Percentiles rank a stretch among this genome's conserved stretches.
These are phyloP conservation scores for Danio kyathit DNA, from an alignment of 2,797 vertebrate genomes.

Conservation along the genomic window DNA sequence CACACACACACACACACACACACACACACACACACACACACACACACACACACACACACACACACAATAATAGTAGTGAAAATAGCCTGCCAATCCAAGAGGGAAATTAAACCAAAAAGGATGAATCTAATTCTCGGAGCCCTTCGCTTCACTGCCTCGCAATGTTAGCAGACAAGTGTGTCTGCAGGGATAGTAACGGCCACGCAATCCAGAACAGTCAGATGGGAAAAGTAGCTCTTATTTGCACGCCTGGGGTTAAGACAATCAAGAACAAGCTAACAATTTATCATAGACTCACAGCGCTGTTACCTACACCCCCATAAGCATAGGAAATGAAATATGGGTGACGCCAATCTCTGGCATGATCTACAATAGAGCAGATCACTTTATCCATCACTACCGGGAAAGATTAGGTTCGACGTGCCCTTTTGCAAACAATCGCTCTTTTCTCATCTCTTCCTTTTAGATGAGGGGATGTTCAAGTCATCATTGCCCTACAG, in stretches of 20 bases:
- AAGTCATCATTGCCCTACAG: constrained; percentile 51
- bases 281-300: constrained; percentile 68
- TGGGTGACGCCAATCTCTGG: constrained; percentile 68
- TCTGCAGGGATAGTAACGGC: constrained; percentile 71
- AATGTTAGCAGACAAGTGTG: constrained; percentile 75
- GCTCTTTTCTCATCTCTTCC: constrained; percentile 32
- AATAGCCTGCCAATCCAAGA: constrained; percentile 76
- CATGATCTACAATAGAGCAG: constrained; percentile 63
- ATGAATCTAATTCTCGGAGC: constrained; percentile 78
- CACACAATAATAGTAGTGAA: constrained; percentile 71
- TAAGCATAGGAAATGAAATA: constrained; percentile 72
- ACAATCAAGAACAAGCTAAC: constrained; percentile 76
- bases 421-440: constrained; percentile 53
- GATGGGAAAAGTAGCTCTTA: constrained; percentile 78
- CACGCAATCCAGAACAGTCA: constrained; percentile 77
- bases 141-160: constrained; percentile 77
- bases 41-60: too few relatives aligned
- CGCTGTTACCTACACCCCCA: constrained; percentile 59
- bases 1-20: too few relatives aligned
- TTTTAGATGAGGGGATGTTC: constrained; percentile 7
- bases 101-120: constrained; percentile 79
- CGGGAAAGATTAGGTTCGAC: constrained; percentile 44
- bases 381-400: constrained; percentile 69
- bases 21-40: too few relatives aligned
- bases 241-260: constrained; percentile 66